Base-by-base conservation (phyloP, 2,797 vertebrate species). In the Podargus strigoides region DNA sequence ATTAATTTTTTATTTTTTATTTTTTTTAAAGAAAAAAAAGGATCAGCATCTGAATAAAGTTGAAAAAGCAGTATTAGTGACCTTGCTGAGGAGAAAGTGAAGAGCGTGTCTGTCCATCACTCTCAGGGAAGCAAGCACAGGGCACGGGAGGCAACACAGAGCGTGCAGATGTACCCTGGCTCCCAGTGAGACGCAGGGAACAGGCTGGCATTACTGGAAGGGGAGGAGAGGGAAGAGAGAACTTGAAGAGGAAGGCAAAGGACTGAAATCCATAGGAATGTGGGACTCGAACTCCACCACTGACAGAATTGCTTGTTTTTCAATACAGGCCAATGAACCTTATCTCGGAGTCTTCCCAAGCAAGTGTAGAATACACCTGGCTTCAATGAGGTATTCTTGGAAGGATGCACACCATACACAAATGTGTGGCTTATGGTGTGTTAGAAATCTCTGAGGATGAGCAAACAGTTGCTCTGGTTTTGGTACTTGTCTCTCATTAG, bases 401-500 rank as follows among this genome's bases (percentile, higher is more conserved):
- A 84, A 82, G 32, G 27, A 74, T 49, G 19, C 1, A 3, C 56
- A 27, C 22, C 0, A 0, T 44, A n/a, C 20, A 10, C 3, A 1
- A 52, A 60, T 19, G 4, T 26, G 14, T 42, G 46, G 14, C 32
- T 83, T 63, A 44, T 0, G 7, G 34, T 0, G 1, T 52, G 13
- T 44, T 39, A 77, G 28, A 87, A 85, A 63, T 60, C 59, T 69
- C 34, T n/a, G 42, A 62, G 10, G 27, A 56, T 41, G 26, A 74
- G 26, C 70, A 91, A 75, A 86, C 22, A 27, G 17, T 78, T 41
- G 14, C 24, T 62, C 16, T 73, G 44, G 1, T 63, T 84, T 81
- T 72, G 37, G 15, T 60, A n/a, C 27, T 74, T 85, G 46, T 19
- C 34, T 74, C 76, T 87, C 36, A 70, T 52, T 85, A 83, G 66